A percentile compares a stretch with the other conserved stretches of the same genome.
These are phyloP conservation scores for Jaculus jaculus DNA, from an alignment of 2,113 vertebrate species.

Conservation along the genomic window DNA sequence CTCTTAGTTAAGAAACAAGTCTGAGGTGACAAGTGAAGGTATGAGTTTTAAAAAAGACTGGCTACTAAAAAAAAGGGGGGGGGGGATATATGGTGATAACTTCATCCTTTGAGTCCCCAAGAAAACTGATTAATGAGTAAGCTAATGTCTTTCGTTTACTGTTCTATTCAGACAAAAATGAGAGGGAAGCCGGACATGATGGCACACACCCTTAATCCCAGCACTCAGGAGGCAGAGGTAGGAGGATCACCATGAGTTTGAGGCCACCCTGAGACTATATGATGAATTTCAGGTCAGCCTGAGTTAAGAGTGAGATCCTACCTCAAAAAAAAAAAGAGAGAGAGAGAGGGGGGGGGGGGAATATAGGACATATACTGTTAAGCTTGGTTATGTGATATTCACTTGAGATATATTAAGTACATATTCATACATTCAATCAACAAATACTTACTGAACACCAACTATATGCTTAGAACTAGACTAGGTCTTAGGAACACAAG, in stretches of 20 bases:
- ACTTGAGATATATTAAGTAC: slow-evolving; percentile 50
- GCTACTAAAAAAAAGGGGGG: neutral
- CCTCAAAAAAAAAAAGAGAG: neutral
- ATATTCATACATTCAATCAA: slow-evolving; percentile 49
- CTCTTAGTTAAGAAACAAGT: slow-evolving; percentile 41
- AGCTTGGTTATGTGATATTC: slow-evolving; percentile 50
- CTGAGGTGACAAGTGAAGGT: neutral
- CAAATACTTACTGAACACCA: slow-evolving; percentile 43
- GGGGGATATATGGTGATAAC: neutral
- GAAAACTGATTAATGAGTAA: neutral
- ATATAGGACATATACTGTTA: slow-evolving; percentile 15
- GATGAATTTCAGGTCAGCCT: too few relatives aligned
- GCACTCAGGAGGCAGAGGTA: too few relatives aligned
- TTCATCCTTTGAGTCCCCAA: slow-evolving; percentile 6
- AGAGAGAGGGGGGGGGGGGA: neutral
- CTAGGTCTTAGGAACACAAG: neutral
- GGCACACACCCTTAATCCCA: too few relatives aligned
- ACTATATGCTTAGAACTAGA: slow-evolving; percentile 26
- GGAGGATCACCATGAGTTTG: too few relatives aligned
- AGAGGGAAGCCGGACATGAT: too few relatives aligned
- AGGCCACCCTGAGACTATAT: too few relatives aligned
- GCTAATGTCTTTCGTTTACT: slow-evolving; percentile 35
- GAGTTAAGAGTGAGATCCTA: too few relatives aligned
- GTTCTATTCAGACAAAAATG: neutral
- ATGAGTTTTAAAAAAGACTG: neutral